These are phyloP conservation scores for Acanthiza pusilla DNA, from an alignment of 2,797 vertebrate species.

Conservation along the genomic window DNA sequence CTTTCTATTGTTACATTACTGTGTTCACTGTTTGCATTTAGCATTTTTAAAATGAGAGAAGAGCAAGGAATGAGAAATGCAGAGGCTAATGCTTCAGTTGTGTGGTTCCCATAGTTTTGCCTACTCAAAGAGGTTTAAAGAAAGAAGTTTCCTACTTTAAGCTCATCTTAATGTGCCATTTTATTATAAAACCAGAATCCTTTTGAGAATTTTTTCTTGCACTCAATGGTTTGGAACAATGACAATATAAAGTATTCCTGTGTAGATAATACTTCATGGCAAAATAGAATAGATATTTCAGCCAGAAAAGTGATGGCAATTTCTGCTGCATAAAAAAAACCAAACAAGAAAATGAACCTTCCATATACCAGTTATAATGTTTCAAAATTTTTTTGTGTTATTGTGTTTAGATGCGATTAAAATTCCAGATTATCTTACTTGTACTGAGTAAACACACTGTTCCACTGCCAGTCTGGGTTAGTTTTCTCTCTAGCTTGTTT, in stretches of 20 bases:
- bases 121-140: background rate
- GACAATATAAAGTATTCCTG: background rate
- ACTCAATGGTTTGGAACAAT: background rate
- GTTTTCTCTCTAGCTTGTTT: slow-evolving; percentile 34
- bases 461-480: background rate
- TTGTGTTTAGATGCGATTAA: background rate
- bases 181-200: background rate
- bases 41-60: slow-evolving; percentile 4
- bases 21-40: background rate
- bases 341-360: background rate
- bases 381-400: background rate
- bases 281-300: background rate
- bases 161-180: background rate
- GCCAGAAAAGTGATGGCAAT: background rate
- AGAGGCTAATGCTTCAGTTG: background rate
- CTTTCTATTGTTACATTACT: background rate
- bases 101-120: background rate
- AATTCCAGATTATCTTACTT: background rate
- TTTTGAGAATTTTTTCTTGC: background rate
- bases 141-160: background rate
- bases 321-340: background rate
- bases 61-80: background rate
- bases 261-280: background rate
- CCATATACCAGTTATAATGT: background rate
- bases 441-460: background rate